Percentiles rank a stretch among this genome's conserved stretches.
Conservation (phyloP, 2,888 invertebrate species). For the Rhodophaea formosa region DNA sequence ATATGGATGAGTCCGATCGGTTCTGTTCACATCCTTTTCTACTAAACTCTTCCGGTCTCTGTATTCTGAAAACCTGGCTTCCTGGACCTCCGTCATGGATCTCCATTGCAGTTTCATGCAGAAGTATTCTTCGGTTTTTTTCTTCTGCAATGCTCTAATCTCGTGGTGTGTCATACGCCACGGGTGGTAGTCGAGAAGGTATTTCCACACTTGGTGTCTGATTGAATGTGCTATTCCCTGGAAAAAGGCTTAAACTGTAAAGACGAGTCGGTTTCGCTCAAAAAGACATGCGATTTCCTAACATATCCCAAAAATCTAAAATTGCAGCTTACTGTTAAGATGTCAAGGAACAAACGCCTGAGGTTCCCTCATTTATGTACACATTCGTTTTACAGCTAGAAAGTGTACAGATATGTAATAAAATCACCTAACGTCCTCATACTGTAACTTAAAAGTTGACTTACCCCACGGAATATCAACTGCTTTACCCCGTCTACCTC, state of each 20-base stretch:
- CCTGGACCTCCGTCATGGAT: constrained; percentile 92
- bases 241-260: constrained; percentile 31
- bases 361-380: too few species aligned
- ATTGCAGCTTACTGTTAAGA: too few species aligned
- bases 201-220: constrained; percentile 96
- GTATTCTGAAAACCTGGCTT: constrained; percentile 91
- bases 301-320: too few species aligned
- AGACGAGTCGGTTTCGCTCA: neutral
- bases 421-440: too few species aligned
- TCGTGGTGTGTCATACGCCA: constrained; percentile 90
- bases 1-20: constrained; percentile 94
- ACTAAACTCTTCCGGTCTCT: constrained; percentile 95
- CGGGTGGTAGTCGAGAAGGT: constrained; percentile 91
- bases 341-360: too few species aligned
- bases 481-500: constrained; percentile 90
- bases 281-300: neutral
- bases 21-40: constrained; percentile 98
- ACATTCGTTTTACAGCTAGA: too few species aligned
- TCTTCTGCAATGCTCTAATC: constrained; percentile 84
- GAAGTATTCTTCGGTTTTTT: constrained; percentile 92
- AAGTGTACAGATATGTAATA: too few species aligned
- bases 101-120: constrained; percentile 98
- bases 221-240: constrained; percentile 90
- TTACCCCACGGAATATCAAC: constrained; percentile 94
- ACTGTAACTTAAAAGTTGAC: constrained; percentile 38